These are phyloP conservation scores for Guaruba guarouba DNA, from an alignment of 2,113 vertebrate species.

Conservation along the genomic window DNA sequence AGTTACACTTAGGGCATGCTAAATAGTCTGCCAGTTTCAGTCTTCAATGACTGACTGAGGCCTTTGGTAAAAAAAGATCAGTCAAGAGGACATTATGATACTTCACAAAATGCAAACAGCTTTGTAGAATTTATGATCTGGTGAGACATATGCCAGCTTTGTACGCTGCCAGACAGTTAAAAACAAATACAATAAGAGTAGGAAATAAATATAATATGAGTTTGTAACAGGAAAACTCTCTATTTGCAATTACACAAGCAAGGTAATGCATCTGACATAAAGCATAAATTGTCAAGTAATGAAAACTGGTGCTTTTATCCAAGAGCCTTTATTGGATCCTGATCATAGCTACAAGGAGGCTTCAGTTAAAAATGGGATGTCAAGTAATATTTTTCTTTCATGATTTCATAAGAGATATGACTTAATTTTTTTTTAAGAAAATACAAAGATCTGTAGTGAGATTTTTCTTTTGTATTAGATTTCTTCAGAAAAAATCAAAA, in stretches of 20 bases:
- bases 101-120: constrained; percentile 62
- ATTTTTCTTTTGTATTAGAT: neutral
- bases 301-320: neutral
- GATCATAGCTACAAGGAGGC: neutral
- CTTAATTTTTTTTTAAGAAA: neutral
- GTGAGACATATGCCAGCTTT: constrained; percentile 58
- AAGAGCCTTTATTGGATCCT: neutral
- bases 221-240: neutral
- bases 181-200: constrained; percentile 18
- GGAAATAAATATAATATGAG: constrained; percentile 1
- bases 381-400: neutral
- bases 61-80: constrained; percentile 79
- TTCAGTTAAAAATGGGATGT: neutral
- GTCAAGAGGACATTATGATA: constrained; percentile 70
- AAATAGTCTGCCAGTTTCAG: constrained; percentile 72
- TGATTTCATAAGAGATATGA: neutral
- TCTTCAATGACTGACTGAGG: constrained; percentile 68
- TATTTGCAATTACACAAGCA: neutral
- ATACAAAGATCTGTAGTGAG: neutral
- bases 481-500: neutral
- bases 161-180: constrained; percentile 31
- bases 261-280: neutral
- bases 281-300: neutral
- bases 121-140: constrained; percentile 72
- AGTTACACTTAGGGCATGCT: constrained; percentile 73